Conservation (phyloP, 2,888 invertebrate genomes). For the Bruchidius siliquastri region DNA sequence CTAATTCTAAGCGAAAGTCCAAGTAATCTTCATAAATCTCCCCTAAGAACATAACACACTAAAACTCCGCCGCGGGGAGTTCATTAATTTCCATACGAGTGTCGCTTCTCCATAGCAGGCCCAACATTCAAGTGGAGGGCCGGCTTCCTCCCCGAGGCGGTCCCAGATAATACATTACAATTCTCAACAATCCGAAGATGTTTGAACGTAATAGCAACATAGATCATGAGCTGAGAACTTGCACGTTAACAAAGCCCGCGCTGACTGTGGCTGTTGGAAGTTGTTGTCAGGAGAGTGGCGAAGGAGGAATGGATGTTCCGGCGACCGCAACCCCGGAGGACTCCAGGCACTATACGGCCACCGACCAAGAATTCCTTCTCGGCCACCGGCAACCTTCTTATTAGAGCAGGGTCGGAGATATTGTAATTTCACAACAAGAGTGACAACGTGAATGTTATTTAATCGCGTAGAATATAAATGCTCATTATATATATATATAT, state of each 20-base stretch:
- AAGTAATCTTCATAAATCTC: not conserved
- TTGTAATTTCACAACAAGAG: not conserved
- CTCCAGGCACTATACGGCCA: slow-evolving; percentile 5
- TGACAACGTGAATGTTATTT: not conserved
- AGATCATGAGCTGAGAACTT: slow-evolving; percentile 48
- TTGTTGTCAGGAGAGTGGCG: slow-evolving; percentile 33
- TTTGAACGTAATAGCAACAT: slow-evolving; percentile 50
- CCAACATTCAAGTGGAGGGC: not conserved
- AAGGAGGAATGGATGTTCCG: slow-evolving; percentile 47
- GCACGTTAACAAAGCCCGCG: slow-evolving; percentile 34
- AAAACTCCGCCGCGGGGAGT: slow-evolving; percentile 8
- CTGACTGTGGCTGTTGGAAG: not conserved
- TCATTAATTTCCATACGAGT: slow-evolving; percentile 26
- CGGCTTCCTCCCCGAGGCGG: slow-evolving; percentile 7
- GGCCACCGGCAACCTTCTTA: slow-evolving; percentile 21
- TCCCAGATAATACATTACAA: slow-evolving; percentile 48
- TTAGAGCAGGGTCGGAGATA: slow-evolving; percentile 13
- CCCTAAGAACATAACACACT: not conserved
- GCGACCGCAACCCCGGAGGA: slow-evolving; percentile 47
- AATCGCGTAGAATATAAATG: too few relatives aligned
- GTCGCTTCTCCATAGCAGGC: not conserved
- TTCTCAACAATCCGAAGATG: slow-evolving; percentile 49
- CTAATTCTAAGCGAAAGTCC: not conserved
- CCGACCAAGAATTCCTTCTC: slow-evolving; percentile 42
- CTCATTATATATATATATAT: too few relatives aligned